These are phyloP conservation scores for Amblyornis subalaris DNA, from an alignment of 2,113 vertebrate species.

Conservation along the genomic window DNA sequence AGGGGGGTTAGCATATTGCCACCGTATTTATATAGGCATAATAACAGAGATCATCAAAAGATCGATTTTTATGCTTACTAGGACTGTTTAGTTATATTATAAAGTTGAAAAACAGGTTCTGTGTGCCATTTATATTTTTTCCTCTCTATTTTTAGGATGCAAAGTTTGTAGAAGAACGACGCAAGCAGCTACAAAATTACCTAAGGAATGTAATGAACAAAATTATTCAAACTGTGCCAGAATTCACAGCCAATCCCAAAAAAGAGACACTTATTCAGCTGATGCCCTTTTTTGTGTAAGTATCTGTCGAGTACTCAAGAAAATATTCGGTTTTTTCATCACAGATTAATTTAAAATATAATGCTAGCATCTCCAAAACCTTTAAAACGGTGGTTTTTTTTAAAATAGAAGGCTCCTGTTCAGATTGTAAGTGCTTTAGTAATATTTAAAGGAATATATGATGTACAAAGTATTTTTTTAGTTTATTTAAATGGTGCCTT, in stretches of 20 bases:
- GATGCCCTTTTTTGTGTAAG: slow-evolving; percentile 95
- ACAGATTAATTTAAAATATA: not conserved
- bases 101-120: not conserved
- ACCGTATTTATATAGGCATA: not conserved
- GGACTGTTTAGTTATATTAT: not conserved
- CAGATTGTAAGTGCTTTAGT: not conserved
- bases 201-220: slow-evolving; percentile 96
- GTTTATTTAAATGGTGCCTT: not conserved
- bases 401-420: not conserved
- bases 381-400: not conserved
- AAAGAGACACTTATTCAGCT: slow-evolving; percentile 90
- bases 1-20: not conserved
- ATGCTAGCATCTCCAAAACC: not conserved
- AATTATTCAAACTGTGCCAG: slow-evolving; percentile 89
- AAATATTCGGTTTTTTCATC: not conserved
- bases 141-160: slow-evolving; percentile 80
- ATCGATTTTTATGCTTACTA: not conserved
- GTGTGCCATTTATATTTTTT: not conserved
- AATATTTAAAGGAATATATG: not conserved
- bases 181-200: slow-evolving; percentile 94
- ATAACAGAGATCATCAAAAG: not conserved
- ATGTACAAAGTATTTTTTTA: not conserved
- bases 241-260: slow-evolving; percentile 86
- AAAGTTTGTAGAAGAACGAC: slow-evolving; percentile 94
- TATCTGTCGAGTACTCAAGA: slow-evolving; percentile 22